A percentile compares a stretch with the other conserved stretches of the same genome.
phyloP scores from a whole-genome alignment of 64 coral and sea anemone genomes.

The Porites lutea region DNA sequence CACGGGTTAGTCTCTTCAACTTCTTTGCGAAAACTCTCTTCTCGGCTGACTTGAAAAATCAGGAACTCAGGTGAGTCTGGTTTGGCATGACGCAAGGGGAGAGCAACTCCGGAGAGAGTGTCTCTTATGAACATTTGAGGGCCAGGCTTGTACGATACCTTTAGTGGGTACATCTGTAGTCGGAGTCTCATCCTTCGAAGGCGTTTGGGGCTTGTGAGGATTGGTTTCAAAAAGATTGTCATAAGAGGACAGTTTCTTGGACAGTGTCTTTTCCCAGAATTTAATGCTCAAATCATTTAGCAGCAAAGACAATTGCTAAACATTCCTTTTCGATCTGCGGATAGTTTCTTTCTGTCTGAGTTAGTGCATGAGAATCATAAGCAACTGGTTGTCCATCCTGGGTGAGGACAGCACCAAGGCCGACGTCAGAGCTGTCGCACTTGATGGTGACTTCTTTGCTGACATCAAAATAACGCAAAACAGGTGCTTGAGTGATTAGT shows the following conservation, averaged over 20 bases:
- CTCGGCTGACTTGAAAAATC: neutral
- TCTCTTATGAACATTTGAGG: constrained; percentile 39
- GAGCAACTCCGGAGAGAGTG: constrained; percentile 18
- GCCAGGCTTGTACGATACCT: constrained; percentile 40
- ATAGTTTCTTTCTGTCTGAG: constrained; percentile 8
- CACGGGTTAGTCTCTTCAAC: neutral
- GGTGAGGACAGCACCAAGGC: neutral
- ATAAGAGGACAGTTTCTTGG: neutral
- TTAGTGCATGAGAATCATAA: neutral
- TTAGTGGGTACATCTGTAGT: constrained; percentile 36
- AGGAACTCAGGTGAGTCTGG: neutral
- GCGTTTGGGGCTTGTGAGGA: constrained; percentile 11
- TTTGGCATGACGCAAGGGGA: neutral
- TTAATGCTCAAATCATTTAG: constrained; percentile 45
- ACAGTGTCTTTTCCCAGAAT: constrained; percentile 6
- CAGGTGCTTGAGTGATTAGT: constrained; percentile 1
- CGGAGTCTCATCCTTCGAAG: constrained; percentile 50
- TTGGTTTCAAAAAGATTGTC: constrained; percentile 35
- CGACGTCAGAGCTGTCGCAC: constrained; percentile 31
- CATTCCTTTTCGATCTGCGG: constrained; percentile 19
- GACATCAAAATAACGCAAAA: constrained; percentile 35
- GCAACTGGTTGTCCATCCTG: constrained; percentile 40
- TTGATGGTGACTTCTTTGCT: neutral
- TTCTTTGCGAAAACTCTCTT: neutral
- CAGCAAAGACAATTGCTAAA: constrained; percentile 1